phyloP scores from a whole-genome alignment of 2,888 invertebrate genomes.

The Himalopsyche tibetana region DNA sequence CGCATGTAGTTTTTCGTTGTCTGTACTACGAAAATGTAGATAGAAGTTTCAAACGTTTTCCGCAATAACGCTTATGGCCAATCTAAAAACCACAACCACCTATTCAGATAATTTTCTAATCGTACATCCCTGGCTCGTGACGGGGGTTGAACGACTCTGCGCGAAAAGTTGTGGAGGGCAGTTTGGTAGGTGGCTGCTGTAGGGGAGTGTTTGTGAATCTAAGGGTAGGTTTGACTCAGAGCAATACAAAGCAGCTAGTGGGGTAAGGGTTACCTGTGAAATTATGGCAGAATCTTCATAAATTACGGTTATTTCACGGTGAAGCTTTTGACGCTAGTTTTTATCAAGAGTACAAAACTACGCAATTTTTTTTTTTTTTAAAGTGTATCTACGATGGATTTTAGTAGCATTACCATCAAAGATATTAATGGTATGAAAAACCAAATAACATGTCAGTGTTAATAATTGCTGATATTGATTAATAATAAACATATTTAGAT shows the following conservation, averaged over 20 bases:
- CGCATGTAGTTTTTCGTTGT: neutral
- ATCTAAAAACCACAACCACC: slow-evolving; percentile 4
- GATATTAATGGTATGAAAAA: too few relatives aligned
- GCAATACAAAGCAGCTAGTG: slow-evolving; percentile 21
- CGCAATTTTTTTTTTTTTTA: too few relatives aligned
- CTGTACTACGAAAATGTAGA: neutral
- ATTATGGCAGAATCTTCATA: neutral
- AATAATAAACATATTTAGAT: too few relatives aligned
- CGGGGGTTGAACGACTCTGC: slow-evolving; percentile 41
- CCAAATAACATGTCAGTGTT: too few relatives aligned
- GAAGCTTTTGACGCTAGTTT: too few relatives aligned
- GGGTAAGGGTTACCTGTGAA: slow-evolving; percentile 6
- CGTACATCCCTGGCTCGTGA: slow-evolving; percentile 31
- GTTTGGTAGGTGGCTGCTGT: neutral
- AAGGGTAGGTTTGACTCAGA: slow-evolving; percentile 35
- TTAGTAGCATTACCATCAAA: too few relatives aligned
- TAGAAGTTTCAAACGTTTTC: neutral
- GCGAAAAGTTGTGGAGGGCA: slow-evolving; percentile 36
- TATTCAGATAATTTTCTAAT: slow-evolving; percentile 36
- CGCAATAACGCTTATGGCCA: neutral
- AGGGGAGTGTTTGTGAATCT: slow-evolving; percentile 43
- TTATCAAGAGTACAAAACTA: too few relatives aligned
- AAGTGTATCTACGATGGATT: too few relatives aligned
- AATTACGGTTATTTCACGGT: neutral
- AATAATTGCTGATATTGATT: too few relatives aligned